Percentiles rank a stretch among this genome's conserved stretches.
These are phyloP conservation scores for Temnothorax nylanderi DNA, from an alignment of 1,140 invertebrate species.

Conservation along the genomic window DNA sequence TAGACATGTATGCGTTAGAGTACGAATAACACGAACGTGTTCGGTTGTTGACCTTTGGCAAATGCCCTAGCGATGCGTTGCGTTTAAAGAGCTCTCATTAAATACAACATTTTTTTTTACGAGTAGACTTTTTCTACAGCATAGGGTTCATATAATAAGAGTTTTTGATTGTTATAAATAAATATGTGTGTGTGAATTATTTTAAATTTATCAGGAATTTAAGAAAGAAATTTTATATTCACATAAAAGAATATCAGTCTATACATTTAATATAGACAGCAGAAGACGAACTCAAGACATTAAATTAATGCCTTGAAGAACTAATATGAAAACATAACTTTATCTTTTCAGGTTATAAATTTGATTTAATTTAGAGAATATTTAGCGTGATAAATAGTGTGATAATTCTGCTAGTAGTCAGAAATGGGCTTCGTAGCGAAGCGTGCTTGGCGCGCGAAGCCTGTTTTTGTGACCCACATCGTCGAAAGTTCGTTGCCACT, in stretches of 20 bases:
- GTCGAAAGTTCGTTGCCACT: conserved; percentile 81
- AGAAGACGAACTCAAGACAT: neutral
- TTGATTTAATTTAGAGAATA: conserved; percentile 4
- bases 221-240: neutral
- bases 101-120: conserved; percentile 9
- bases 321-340: neutral
- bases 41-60: conserved; percentile 64
- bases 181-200: neutral
- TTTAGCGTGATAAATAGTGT: neutral
- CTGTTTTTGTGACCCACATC: conserved; percentile 83
- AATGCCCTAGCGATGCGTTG: conserved; percentile 46
- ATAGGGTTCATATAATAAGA: neutral
- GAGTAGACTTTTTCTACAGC: neutral
- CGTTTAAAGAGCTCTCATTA: conserved; percentile 49
- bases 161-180: neutral
- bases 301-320: neutral
- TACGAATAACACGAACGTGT: conserved; percentile 64
- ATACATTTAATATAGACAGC: neutral
- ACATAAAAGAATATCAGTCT: neutral
- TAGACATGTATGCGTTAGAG: conserved; percentile 59
- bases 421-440: conserved; percentile 21
- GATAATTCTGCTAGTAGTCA: neutral
- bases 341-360: neutral
- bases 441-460: conserved; percentile 13
- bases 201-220: neutral